Evolutionary conservation across 2,888 invertebrate species (phyloP).

Genomic region (Dorcus parallelipipedus): DNA sequence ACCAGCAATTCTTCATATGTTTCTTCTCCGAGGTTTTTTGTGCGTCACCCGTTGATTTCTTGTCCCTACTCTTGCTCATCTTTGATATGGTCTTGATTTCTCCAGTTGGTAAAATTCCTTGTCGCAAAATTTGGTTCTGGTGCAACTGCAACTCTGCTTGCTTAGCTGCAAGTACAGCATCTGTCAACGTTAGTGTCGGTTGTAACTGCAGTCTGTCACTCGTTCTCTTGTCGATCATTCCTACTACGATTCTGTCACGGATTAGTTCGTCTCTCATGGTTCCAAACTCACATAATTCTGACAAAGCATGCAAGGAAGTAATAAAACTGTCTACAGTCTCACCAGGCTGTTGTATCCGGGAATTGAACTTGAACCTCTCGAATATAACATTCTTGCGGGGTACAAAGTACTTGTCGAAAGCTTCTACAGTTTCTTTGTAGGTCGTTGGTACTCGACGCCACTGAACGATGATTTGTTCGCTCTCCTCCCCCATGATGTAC

Average conservation of each 20-base stretch:
- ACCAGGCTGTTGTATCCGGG: conserved; percentile 22
- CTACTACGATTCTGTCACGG: conserved; percentile 31
- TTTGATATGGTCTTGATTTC: too few species aligned
- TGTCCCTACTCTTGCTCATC: too few species aligned
- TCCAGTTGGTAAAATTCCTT: neutral
- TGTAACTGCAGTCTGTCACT: conserved; percentile 27
- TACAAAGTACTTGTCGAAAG: conserved; percentile 19
- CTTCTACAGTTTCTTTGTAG: conserved; percentile 1
- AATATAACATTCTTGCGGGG: conserved; percentile 25
- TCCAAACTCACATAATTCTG: conserved; percentile 27
- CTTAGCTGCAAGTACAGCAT: conserved; percentile 20
- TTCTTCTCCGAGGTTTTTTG: too few species aligned
- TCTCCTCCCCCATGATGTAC: conserved; percentile 26
- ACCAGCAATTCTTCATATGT: too few species aligned
- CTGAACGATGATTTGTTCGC: conserved; percentile 18
- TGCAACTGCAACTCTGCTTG: conserved; percentile 18
- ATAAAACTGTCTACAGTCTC: conserved; percentile 22
- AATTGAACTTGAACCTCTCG: conserved; percentile 24
- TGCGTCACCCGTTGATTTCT: too few species aligned
- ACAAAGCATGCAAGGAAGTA: conserved; percentile 25
- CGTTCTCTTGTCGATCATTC: conserved; percentile 25
- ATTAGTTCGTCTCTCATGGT: conserved; percentile 29
- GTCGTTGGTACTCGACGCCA: neutral
- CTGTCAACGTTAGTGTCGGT: conserved; percentile 22
- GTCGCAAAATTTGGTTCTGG: neutral